These are phyloP conservation scores for Melanaphis sacchari DNA, from an alignment of 1,140 invertebrate species.

Conservation along the genomic window DNA sequence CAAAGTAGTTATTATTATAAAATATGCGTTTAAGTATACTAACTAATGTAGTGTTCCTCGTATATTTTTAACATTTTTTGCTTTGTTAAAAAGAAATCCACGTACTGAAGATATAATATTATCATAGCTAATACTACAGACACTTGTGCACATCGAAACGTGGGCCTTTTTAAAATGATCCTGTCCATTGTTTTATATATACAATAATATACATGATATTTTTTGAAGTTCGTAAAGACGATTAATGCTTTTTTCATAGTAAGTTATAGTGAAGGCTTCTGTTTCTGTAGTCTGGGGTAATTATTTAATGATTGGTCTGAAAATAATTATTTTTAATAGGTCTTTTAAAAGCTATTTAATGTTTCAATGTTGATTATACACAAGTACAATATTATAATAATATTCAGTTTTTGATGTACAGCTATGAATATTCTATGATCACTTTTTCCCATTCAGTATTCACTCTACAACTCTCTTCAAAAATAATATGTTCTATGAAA, in stretches of 20 bases:
- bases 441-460: not conserved
- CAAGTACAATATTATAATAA: not conserved
- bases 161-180: not conserved
- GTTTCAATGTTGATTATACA: not conserved
- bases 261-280: not conserved
- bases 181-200: not conserved
- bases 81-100: too few relatives aligned
- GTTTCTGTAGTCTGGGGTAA: not conserved
- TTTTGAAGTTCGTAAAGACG: not conserved
- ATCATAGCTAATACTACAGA: not conserved
- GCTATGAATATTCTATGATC: not conserved
- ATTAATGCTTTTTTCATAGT: not conserved
- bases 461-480: not conserved
- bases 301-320: not conserved
- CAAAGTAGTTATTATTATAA: too few relatives aligned
- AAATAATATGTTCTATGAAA: not conserved
- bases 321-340: conserved; percentile 15
- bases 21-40: too few relatives aligned
- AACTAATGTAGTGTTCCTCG: too few relatives aligned
- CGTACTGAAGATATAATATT: not conserved
- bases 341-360: not conserved
- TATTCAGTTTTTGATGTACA: not conserved
- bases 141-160: not conserved
- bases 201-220: not conserved
- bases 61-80: too few relatives aligned